phyloP scores from a whole-genome alignment of 2,113 vertebrate genomes.

The Protobothrops flavoviridis region DNA sequence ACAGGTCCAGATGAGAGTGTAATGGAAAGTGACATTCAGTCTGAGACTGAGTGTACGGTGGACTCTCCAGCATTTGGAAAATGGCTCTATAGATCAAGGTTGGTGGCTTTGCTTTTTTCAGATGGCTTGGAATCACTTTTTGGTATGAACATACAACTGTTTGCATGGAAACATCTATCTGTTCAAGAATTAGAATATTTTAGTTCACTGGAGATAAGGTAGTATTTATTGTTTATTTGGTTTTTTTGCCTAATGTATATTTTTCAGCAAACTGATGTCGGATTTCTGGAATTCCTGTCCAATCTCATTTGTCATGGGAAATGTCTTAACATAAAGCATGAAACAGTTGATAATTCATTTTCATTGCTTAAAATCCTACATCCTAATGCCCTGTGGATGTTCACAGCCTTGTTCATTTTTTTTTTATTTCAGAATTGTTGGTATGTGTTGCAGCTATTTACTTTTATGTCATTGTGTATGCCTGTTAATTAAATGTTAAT shows the following conservation, averaged over 20 bases:
- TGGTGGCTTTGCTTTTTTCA: neutral
- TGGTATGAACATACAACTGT: neutral
- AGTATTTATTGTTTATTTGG: neutral
- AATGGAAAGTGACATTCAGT: neutral
- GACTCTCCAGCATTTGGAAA: neutral
- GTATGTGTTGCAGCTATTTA: neutral
- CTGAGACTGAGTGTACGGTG: neutral
- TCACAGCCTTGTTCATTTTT: too few relatives aligned
- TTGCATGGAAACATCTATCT: neutral
- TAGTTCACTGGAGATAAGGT: neutral
- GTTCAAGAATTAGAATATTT: neutral
- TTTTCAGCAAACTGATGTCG: neutral
- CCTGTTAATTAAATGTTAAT: neutral
- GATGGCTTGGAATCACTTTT: too few relatives aligned
- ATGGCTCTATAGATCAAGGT: neutral
- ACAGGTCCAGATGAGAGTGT: neutral
- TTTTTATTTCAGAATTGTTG: neutral
- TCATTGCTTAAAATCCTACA: neutral
- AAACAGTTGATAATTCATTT: too few relatives aligned
- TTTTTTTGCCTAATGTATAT: neutral
- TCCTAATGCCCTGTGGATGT: neutral
- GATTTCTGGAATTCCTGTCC: neutral
- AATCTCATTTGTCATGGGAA: neutral
- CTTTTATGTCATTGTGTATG: too few relatives aligned
- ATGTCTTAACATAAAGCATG: too few relatives aligned